Base-by-base conservation (phyloP, 2,113 vertebrate species). In the Abramis brama region DNA sequence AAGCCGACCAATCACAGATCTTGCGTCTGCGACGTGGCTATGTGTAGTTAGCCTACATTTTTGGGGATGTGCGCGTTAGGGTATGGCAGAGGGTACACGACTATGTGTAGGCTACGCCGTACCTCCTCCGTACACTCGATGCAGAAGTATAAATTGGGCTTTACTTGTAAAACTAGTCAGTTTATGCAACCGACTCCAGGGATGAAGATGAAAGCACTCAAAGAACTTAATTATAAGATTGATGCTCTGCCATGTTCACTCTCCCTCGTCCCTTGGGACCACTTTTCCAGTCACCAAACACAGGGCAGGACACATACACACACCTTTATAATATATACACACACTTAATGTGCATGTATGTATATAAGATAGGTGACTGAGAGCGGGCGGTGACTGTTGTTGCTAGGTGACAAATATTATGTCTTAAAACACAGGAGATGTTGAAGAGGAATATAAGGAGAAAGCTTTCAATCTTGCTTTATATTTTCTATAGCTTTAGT, bases 321-420 rank as follows among this genome's bases (percentile, higher is more conserved):
- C 55, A 59, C 10, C 8, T 30, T 52, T 57, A 23, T 17, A 57
- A 23, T 43, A 79, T n/a, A 39, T 79, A 59, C 59, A 39, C 59
- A 25, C 36, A 17, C 1, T 13, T 59, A 39, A 4, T 64, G 79
- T 80, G 39, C 60, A 64, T 27, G 39, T 57, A 36, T 39, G 23
- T 81, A 33, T 50, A 64, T 27, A 64, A 52, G 81, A 43, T 81
- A 79, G 90, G 88, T 83, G 62, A 80, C 82, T 43, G 39, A 66
- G 89, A 89, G 89, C 70, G 39, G 91, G 90, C 88, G 91, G 91
- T 90, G 91, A 89, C 93, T 89, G 88, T 85, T 91, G 91, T 93
- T 91, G 93, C 94, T 93, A 92, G 94, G 93, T 93, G 95, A 94
- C 92, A 55, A 84, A 57, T 86, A 62, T 79, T 76, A 86, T 60